Evolutionary conservation across 2,888 invertebrate species (phyloP).

Genomic region (Drosophila maculinotata): DNA sequence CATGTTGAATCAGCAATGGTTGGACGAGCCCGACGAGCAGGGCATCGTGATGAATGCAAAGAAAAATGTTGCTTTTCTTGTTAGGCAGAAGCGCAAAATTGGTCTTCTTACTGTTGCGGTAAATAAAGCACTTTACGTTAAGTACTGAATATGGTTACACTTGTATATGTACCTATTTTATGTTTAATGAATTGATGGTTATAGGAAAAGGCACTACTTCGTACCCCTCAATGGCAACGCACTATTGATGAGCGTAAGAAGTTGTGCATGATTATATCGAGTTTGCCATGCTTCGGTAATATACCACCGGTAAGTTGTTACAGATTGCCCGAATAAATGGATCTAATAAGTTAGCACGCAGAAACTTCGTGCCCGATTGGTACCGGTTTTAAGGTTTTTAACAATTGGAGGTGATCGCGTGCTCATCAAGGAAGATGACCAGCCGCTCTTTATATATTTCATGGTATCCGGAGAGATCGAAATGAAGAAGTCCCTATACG

Average conservation of each 20-base stretch:
- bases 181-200: conserved; percentile 4
- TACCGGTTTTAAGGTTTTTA: conserved; percentile 88
- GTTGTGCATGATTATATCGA: conserved; percentile 87
- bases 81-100: conserved; percentile 45
- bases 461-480: conserved; percentile 88
- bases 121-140: no score
- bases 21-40: conserved; percentile 46
- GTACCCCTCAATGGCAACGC: conserved; percentile 86
- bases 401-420: conserved; percentile 87
- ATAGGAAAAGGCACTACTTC: conserved; percentile 88
- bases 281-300: conserved; percentile 88
- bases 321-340: no score
- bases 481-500: conserved; percentile 67
- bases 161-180: neutral
- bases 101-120: conserved; percentile 47
- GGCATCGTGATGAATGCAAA: conserved; percentile 49
- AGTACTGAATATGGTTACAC: no score
- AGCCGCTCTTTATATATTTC: conserved; percentile 88
- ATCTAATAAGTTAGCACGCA: conserved; percentile 70
- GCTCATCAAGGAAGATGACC: conserved; percentile 88
- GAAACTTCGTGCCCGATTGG: conserved; percentile 88
- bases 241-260: conserved; percentile 88
- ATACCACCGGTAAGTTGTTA: conserved; percentile 86
- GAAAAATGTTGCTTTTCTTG: conserved; percentile 42
- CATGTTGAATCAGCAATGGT: conserved; percentile 34